These are phyloP conservation scores for Anabacerthia variegaticeps DNA, from an alignment of 2,797 vertebrate species.

Conservation along the genomic window DNA sequence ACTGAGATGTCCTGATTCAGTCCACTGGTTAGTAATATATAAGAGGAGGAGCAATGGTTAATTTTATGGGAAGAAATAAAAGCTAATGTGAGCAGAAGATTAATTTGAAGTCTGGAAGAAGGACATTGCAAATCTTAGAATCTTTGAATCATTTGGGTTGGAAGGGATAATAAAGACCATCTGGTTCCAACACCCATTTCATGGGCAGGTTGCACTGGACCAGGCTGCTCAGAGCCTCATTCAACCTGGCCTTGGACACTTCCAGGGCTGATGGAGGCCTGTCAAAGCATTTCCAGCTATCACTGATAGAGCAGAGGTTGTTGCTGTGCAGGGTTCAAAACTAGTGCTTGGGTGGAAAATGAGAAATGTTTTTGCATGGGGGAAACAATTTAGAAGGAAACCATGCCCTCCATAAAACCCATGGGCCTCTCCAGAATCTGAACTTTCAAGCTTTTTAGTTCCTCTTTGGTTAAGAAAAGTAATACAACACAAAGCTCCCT, in stretches of 20 bases:
- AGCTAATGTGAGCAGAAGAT: background rate
- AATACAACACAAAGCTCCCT: background rate
- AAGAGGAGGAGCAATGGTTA: background rate
- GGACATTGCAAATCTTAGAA: background rate
- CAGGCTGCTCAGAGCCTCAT: background rate
- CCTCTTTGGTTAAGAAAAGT: background rate
- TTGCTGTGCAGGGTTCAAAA: background rate
- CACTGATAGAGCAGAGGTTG: background rate
- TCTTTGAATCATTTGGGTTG: background rate
- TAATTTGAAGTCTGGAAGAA: background rate
- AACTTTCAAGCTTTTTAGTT: background rate
- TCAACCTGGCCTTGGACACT: background rate
- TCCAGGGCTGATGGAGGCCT: background rate
- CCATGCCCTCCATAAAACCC: background rate
- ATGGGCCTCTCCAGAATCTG: background rate
- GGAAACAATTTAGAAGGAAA: background rate
- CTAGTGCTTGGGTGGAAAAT: background rate
- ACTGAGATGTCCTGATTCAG: background rate
- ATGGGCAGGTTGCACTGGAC: background rate
- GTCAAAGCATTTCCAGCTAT: background rate
- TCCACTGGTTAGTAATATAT: background rate
- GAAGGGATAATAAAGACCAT: background rate
- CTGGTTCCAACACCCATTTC: background rate
- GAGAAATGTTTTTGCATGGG: background rate
- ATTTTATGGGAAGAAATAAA: background rate